Evolutionary conservation across 2,797 vertebrate species (phyloP).

Genomic region (Tenualosa thibaudeaui): DNA sequence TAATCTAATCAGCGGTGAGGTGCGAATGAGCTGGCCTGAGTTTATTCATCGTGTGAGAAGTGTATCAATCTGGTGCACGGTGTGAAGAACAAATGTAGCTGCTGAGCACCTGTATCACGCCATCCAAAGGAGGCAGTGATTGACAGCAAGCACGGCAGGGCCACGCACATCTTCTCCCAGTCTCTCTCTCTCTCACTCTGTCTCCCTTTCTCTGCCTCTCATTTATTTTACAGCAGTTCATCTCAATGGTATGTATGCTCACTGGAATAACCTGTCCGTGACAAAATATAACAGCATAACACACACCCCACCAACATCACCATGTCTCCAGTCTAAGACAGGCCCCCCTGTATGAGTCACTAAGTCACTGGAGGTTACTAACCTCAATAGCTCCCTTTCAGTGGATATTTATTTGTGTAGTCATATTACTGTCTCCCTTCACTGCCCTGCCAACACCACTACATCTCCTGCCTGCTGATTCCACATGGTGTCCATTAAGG

Average conservation of each 20-base stretch:
- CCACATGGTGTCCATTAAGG: slow-evolving; percentile 74
- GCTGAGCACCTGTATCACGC: not conserved
- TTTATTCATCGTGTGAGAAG: not conserved
- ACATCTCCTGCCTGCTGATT: slow-evolving; percentile 59
- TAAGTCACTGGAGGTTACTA: not conserved
- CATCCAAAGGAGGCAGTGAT: not conserved
- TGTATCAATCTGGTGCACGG: not conserved
- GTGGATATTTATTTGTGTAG: slow-evolving; percentile 44
- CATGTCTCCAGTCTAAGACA: not conserved
- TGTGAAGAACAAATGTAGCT: not conserved
- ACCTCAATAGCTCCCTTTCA: slow-evolving; percentile 17
- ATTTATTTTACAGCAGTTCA: not conserved
- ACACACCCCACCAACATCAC: not conserved
- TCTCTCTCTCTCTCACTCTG: not conserved
- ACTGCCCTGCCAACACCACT: slow-evolving; percentile 64
- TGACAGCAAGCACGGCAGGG: not conserved
- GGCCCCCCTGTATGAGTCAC: not conserved
- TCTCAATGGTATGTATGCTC: not conserved
- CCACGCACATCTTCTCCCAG: not conserved
- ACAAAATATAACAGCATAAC: not conserved
- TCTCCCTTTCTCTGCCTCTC: not conserved
- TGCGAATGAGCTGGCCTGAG: not conserved
- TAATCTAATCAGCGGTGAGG: not conserved
- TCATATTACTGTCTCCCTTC: slow-evolving; percentile 54
- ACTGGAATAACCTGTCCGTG: not conserved